Base-by-base conservation (phyloP, 2,888 invertebrate genomes). In the Slavum lentiscoides region DNA sequence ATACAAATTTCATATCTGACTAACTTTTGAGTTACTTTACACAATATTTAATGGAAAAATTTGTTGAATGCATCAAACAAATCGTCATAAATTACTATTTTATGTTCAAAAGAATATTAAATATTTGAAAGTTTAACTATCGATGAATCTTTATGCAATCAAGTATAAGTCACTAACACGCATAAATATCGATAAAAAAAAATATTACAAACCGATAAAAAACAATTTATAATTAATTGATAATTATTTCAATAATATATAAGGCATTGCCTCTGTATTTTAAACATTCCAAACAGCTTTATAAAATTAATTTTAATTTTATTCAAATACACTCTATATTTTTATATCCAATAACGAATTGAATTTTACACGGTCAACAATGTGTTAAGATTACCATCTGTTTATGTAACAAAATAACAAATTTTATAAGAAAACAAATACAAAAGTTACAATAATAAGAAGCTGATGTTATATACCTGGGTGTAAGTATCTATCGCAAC, bases 401-500 rank as follows among this genome's bases (percentile, higher is more conserved):
- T n/a, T 13, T 19, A 6, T 62, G 8, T 72, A 49, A 49, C n/a
- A 19, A 66, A 49, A 49, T 49, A 49, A 49, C 49, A 49, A 49
- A 49, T 13, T 43, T 43, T 7, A 5, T 39, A 66, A 74, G 2
- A 53, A 37, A 64, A 37, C 19, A 62, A 64, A 23, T 4, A 74
- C 13, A 19, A 67, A 64, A 53, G 0, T 17, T 43, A 43, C 43
- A 43, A 61, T 21, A 74, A 74, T 55, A 77, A 80, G 80, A 77
- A 80, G 80, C 80, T 59, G 59, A 70, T 80, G 55, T 80, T 72
- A 80, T 87, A 88, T 87, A 88, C 88, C 88, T 87, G 87, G 86
- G 85, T 88, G 88, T 85, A 88, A 87, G 87, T 88, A 88, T 86
- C 87, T 88, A 85, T 88, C 88, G 85, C 88, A 88, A 85, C 87